phyloP scores from a whole-genome alignment of 2,113 vertebrate genomes.

The Rhinopomastus cyanomelas region DNA sequence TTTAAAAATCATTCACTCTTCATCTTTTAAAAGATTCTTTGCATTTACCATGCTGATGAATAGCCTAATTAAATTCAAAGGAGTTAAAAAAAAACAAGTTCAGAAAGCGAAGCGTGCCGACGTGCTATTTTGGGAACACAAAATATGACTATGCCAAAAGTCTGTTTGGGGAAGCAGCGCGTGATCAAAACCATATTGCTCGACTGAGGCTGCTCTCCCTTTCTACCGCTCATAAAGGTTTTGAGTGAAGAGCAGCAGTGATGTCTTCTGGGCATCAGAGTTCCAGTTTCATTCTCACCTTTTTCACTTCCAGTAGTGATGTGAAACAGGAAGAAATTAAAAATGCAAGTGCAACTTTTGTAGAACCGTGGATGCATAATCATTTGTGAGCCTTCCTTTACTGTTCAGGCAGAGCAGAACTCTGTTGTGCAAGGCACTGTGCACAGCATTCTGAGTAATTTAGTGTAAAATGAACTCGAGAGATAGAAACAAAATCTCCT shows the following conservation, averaged over 20 bases:
- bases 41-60: constrained; percentile 63
- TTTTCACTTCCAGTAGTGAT: not conserved
- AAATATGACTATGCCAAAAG: constrained; percentile 66
- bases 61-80: constrained; percentile 64
- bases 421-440: not conserved
- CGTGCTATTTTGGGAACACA: constrained; percentile 57
- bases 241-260: constrained; percentile 10
- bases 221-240: not conserved
- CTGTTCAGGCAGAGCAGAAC: not conserved
- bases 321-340: not conserved
- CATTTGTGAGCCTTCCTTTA: not conserved
- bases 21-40: constrained; percentile 56
- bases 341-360: not conserved
- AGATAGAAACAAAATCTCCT: not conserved
- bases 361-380: not conserved
- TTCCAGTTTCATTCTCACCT: not conserved
- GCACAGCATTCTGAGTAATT: not conserved
- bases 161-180: constrained; percentile 53
- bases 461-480: not conserved
- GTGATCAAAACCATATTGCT: constrained; percentile 32
- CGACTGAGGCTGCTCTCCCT: constrained; percentile 4
- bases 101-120: constrained; percentile 43
- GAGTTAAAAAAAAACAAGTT: constrained; percentile 54
- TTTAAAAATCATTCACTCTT: constrained; percentile 63
- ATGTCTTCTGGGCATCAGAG: not conserved